phyloP scores from a whole-genome alignment of 2,797 vertebrate species.

The Oreortyx pictus region DNA sequence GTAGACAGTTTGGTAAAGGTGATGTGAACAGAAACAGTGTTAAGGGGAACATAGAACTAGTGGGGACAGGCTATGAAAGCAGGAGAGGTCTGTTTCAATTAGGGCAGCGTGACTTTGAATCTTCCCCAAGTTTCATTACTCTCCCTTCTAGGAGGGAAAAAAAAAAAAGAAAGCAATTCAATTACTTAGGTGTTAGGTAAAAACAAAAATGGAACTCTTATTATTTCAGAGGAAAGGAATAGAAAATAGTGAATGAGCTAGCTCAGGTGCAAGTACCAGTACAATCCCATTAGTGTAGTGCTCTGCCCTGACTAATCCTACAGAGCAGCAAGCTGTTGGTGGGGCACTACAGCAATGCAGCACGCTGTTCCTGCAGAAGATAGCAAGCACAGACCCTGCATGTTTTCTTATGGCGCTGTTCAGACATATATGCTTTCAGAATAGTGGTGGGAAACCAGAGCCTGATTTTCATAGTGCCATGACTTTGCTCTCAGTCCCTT shows the following conservation, averaged over 20 bases:
- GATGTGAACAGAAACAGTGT: not conserved
- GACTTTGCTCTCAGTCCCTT: not conserved
- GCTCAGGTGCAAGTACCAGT: conserved; percentile 45
- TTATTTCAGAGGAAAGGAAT: not conserved
- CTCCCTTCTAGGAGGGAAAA: not conserved
- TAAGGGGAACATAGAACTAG: not conserved
- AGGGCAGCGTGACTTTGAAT: not conserved
- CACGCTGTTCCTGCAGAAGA: not conserved
- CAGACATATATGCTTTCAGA: not conserved
- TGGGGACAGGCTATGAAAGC: not conserved
- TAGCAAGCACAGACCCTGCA: not conserved
- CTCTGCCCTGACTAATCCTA: conserved; percentile 52
- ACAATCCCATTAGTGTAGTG: conserved; percentile 24
- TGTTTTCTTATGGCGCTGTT: not conserved
- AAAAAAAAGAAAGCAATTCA: not conserved
- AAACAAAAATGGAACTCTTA: not conserved
- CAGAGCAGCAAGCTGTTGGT: conserved; percentile 27
- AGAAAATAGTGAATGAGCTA: not conserved
- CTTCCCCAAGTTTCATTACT: not conserved
- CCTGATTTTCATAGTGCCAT: not conserved
- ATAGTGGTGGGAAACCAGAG: not conserved
- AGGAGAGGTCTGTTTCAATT: not conserved
- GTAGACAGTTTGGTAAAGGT: not conserved
- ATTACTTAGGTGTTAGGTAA: conserved; percentile 10
- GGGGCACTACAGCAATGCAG: conserved; percentile 36